Conservation (phyloP, 2,888 invertebrate genomes). For the Oegoconia quadripuncta region DNA sequence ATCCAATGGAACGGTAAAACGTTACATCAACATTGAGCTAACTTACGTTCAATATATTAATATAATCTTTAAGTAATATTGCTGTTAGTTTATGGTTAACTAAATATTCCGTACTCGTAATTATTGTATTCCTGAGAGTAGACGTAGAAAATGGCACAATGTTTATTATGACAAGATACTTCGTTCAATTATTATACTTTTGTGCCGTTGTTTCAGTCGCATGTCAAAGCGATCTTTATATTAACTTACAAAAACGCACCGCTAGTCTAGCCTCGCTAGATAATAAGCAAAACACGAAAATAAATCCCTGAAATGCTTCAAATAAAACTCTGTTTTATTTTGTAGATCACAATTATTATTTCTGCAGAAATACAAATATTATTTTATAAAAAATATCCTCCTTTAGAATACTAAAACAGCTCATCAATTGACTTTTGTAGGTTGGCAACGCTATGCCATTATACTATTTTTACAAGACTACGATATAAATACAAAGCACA, state of each 20-base stretch:
- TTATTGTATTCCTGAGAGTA: conserved; percentile 63
- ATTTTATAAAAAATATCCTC: conserved; percentile 65
- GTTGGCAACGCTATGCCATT: conserved; percentile 41
- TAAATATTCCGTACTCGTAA: conserved; percentile 52
- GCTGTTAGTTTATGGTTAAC: conserved; percentile 73
- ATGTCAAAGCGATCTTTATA: conserved; percentile 51
- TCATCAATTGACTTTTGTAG: conserved; percentile 67
- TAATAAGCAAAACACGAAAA: conserved; percentile 66
- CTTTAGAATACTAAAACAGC: conserved; percentile 54
- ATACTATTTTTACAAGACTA: conserved; percentile 35
- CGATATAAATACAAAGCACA: conserved; percentile 65
- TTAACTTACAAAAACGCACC: conserved; percentile 54
- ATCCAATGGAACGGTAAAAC: conserved; percentile 75
- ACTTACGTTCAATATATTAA: conserved; percentile 74
- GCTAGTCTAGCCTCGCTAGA: conserved; percentile 71
- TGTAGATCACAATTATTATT: conserved; percentile 71
- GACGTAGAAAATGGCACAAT: conserved; percentile 70
- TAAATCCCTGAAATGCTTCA: conserved; percentile 71
- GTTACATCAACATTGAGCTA: conserved; percentile 76
- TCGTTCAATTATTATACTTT: conserved; percentile 37
- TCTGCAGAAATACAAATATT: conserved; percentile 60
- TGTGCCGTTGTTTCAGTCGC: conserved; percentile 55
- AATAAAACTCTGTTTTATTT: conserved; percentile 78
- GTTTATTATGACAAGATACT: conserved; percentile 74
- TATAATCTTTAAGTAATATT: conserved; percentile 72